Conservation (phyloP, 2,113 vertebrate species). For the Pomatostomus ruficeps region DNA sequence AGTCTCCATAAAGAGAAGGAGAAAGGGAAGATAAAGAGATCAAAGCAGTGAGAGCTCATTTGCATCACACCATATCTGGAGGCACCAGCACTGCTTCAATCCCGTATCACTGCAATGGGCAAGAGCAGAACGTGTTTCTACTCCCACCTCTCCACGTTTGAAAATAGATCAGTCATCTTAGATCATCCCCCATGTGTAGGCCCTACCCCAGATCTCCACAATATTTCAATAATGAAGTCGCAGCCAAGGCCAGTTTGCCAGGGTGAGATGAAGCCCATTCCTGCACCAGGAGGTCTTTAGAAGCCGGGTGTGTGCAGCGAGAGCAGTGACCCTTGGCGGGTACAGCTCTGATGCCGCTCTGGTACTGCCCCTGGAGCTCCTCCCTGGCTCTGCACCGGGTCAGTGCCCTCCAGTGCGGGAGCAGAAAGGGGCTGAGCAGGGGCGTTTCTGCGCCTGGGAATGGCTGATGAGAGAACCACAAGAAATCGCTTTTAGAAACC, state of each 20-base stretch:
- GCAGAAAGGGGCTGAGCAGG: neutral
- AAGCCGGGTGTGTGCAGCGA: neutral
- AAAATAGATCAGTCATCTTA: slow-evolving; percentile 38
- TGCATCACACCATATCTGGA: slow-evolving; percentile 37
- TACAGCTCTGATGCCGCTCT: neutral
- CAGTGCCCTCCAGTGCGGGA: neutral
- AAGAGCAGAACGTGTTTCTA: slow-evolving; percentile 37
- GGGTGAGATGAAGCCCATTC: neutral
- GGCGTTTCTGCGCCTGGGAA: neutral
- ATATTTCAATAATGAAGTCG: neutral
- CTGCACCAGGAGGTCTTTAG: neutral
- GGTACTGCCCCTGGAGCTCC: neutral
- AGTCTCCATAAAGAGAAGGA: slow-evolving; percentile 18
- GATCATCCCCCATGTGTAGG: neutral
- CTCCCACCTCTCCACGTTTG: slow-evolving; percentile 39
- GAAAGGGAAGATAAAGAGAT: slow-evolving; percentile 51
- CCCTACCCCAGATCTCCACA: neutral
- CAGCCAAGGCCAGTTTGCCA: neutral
- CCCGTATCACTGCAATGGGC: neutral
- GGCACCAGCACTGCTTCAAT: slow-evolving; percentile 23
- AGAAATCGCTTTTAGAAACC: neutral
- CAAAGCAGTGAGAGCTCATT: slow-evolving; percentile 28
- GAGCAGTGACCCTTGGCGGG: neutral
- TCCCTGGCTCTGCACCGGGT: fast-evolving
- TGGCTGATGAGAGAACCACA: neutral